Conservation (phyloP, 2,888 invertebrate species). For the Epistrophella euchroma region DNA sequence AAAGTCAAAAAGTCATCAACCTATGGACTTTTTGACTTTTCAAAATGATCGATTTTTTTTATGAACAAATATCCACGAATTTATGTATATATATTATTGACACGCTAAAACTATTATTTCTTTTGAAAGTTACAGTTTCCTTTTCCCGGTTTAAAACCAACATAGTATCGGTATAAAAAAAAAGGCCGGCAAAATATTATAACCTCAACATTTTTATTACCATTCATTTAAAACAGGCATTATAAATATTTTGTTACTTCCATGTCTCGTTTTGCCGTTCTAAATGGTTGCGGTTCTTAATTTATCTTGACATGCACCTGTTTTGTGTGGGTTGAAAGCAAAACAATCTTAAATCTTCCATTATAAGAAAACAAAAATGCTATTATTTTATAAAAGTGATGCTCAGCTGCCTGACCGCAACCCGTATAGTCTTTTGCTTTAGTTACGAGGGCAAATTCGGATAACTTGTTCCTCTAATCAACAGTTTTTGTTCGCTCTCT, state of each 20-base stretch:
- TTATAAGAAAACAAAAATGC: constrained; percentile 16
- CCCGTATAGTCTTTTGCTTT: constrained; percentile 4
- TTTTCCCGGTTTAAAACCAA: not conserved
- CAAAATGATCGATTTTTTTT: no score
- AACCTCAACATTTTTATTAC: constrained; percentile 43
- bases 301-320: constrained; percentile 69
- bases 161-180: not conserved
- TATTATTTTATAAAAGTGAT: constrained; percentile 29
- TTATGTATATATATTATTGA: no score
- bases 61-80: no score
- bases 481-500: not conserved
- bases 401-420: constrained; percentile 61
- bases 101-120: not conserved
- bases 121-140: not conserved
- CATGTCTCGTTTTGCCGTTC: constrained; percentile 34
- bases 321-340: constrained; percentile 28
- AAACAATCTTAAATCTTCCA: constrained; percentile 44
- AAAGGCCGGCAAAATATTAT: not conserved
- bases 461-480: constrained; percentile 52
- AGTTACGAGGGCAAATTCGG: constrained; percentile 19
- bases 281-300: constrained; percentile 64
- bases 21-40: no score
- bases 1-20: no score
- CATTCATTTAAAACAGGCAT: constrained; percentile 60
- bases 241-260: constrained; percentile 35